Percentiles rank a stretch among this genome's conserved stretches.
phyloP scores from a whole-genome alignment of 2,113 vertebrate genomes.

The Vireo altiloquus region DNA sequence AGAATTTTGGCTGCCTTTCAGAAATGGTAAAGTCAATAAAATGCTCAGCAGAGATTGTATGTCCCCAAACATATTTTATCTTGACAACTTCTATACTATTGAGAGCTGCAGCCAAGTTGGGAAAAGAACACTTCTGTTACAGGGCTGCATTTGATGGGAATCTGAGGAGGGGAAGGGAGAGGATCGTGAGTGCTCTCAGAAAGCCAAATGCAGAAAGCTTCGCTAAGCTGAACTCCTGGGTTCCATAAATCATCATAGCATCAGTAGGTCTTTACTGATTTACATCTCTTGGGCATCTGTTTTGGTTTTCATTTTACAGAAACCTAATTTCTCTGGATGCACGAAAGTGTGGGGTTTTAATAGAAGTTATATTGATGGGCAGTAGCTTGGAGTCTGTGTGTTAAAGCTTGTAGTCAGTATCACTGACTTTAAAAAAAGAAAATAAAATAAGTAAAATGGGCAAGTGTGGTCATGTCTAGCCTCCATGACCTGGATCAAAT shows the following conservation, averaged over 20 bases:
- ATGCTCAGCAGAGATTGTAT: slow-evolving; percentile 63
- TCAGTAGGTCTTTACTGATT: neutral
- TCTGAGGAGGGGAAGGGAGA: neutral
- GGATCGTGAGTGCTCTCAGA: neutral
- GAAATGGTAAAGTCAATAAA: slow-evolving; percentile 66
- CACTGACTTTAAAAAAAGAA: neutral
- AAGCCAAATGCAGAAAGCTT: neutral
- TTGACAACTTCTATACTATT: slow-evolving; percentile 31
- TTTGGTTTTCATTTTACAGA: neutral
- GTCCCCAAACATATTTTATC: slow-evolving; percentile 68
- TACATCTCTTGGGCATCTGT: neutral
- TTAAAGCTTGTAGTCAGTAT: neutral
- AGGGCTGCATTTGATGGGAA: slow-evolving; percentile 18
- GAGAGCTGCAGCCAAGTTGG: slow-evolving; percentile 42
- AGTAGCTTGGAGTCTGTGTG: neutral
- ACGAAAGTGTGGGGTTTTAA: neutral
- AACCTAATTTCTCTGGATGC: neutral
- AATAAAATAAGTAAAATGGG: neutral
- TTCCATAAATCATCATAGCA: neutral
- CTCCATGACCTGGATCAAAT: neutral
- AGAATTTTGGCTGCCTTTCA: slow-evolving; percentile 71
- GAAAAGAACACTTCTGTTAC: slow-evolving; percentile 13
- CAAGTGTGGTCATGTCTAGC: neutral
- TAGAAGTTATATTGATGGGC: neutral
- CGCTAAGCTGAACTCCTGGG: neutral